Conservation (phyloP, 2,113 vertebrate species). For the Vidua macroura region DNA sequence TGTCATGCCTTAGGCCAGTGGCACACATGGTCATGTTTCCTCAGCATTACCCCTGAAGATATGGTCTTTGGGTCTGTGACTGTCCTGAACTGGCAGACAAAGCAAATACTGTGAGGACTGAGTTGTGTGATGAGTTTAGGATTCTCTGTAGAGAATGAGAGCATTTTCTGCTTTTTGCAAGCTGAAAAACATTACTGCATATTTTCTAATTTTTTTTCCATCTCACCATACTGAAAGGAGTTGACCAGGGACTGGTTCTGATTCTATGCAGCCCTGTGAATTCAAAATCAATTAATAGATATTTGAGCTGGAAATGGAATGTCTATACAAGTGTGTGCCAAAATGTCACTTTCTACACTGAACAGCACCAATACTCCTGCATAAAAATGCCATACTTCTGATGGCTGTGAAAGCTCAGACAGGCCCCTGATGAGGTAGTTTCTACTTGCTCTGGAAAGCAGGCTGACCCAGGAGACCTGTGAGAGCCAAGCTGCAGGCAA, state of each 20-base stretch:
- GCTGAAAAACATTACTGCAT: background rate
- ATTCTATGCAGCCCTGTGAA: background rate
- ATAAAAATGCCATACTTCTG: background rate
- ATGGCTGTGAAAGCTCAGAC: background rate
- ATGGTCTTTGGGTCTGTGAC: background rate
- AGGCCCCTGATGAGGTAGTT: background rate
- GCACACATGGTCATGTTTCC: background rate
- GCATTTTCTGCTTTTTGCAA: background rate
- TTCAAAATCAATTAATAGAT: background rate
- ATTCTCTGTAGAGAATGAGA: background rate
- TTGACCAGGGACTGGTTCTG: background rate
- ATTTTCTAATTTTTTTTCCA: background rate
- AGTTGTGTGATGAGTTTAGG: background rate
- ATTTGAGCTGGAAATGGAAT: background rate
- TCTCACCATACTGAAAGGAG: background rate
- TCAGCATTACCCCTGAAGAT: background rate
- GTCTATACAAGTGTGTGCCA: background rate
- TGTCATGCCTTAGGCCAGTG: background rate
- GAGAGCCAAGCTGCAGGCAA: background rate
- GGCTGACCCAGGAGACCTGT: background rate
- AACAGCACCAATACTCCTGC: background rate
- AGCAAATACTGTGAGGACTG: background rate
- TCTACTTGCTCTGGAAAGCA: background rate
- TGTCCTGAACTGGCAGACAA: background rate
- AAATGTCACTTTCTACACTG: background rate